These are phyloP conservation scores for Anguilla anguilla DNA, from an alignment of 2,797 vertebrate genomes.

Conservation along the genomic window DNA sequence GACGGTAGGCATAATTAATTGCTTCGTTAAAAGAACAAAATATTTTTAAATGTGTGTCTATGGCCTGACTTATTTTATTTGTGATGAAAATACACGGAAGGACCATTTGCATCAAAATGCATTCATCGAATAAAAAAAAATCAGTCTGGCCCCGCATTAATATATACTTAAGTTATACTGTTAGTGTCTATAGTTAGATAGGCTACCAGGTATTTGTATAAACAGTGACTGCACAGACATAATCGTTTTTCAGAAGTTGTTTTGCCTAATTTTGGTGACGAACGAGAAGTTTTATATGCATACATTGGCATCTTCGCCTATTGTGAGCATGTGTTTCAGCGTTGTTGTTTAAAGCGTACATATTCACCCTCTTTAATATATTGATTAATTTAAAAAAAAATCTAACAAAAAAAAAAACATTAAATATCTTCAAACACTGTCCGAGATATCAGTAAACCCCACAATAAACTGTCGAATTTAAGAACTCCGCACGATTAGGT, in stretches of 20 bases:
- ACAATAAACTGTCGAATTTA: not conserved
- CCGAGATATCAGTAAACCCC: not conserved
- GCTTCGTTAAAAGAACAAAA: not conserved
- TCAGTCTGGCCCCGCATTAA: not conserved
- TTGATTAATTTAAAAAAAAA: not conserved
- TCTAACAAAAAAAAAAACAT: not conserved
- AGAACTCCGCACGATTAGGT: not conserved
- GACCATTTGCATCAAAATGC: not conserved
- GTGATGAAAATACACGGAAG: not conserved
- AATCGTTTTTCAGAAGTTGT: not conserved
- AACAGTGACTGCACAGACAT: not conserved
- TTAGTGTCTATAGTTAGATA: not conserved
- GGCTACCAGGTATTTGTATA: not conserved
- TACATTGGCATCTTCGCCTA: too few species aligned
- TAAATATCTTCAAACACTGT: not conserved
- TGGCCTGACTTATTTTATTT: not conserved
- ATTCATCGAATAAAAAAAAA: not conserved
- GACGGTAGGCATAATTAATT: not conserved
- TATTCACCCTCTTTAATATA: not conserved
- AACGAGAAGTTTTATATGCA: not conserved
- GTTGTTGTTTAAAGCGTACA: not conserved
- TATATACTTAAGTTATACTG: not conserved
- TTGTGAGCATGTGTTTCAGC: not conserved
- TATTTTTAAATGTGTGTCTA: not conserved
- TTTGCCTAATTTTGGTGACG: not conserved